Conservation (phyloP, 2,797 vertebrate genomes). For the Neosilurus hyrtlii region DNA sequence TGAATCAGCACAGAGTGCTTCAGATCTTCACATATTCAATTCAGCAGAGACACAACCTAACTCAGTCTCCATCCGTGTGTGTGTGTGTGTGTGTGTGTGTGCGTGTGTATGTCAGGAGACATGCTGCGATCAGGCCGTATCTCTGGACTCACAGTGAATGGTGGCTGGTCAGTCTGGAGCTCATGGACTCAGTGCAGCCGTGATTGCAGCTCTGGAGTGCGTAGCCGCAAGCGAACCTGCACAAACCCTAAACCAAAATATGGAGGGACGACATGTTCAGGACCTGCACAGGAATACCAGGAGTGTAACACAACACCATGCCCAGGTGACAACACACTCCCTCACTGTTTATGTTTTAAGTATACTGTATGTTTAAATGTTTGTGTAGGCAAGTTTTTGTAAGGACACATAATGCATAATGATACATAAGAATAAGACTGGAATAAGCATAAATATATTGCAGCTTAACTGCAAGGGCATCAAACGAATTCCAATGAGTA, state of each 20-base stretch:
- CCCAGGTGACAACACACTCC: slow-evolving; percentile 76
- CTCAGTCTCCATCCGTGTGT: slow-evolving; percentile 20
- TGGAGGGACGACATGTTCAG: slow-evolving; percentile 86
- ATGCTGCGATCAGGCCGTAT: slow-evolving; percentile 86
- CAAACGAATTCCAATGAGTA: not conserved
- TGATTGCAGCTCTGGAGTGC: slow-evolving; percentile 90
- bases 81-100: slow-evolving; percentile 33
- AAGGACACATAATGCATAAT: not conserved
- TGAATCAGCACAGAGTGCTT: slow-evolving; percentile 25
- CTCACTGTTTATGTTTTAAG: not conserved
- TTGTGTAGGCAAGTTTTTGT: not conserved
- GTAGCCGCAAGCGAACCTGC: slow-evolving; percentile 88
- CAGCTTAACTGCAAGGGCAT: not conserved
- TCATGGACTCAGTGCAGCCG: slow-evolving; percentile 94
- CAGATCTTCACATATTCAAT: slow-evolving; percentile 22
- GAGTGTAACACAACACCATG: slow-evolving; percentile 95
- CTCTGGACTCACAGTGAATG: slow-evolving; percentile 84
- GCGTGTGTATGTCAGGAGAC: slow-evolving; percentile 70
- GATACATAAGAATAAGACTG: not conserved
- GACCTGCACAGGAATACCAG: slow-evolving; percentile 88
- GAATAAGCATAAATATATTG: slow-evolving; percentile 4
- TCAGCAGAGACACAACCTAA: slow-evolving; percentile 19
- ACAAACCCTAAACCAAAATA: slow-evolving; percentile 90
- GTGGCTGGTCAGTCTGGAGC: slow-evolving; percentile 90
- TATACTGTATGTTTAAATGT: not conserved